Base-by-base conservation (phyloP, 2,888 invertebrate genomes). In the Xestia sexstrigata region DNA sequence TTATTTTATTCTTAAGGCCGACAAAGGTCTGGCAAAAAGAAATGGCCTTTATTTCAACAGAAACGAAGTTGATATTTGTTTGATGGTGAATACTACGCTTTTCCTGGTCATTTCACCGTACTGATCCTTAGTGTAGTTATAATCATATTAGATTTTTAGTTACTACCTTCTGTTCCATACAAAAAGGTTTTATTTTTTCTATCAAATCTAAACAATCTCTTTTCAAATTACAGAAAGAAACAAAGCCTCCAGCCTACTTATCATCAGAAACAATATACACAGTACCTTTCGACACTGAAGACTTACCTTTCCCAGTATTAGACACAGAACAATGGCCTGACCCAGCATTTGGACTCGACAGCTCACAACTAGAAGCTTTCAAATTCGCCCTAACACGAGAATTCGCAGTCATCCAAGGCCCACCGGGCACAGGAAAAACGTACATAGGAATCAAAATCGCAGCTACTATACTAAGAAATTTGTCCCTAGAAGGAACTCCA, bases 351-450 rank as follows among this genome's bases (percentile, higher is more conserved):
- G 93, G 94, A 55, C 93, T 98, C 5, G 98, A 98, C 91, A 91
- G 95, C 11, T 97, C 97, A 1, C 99, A 99, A 93, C 93, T 97
- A 79, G 91, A 93, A 58, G 98, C 99, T 0, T 97, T 97, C 88
- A 96, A 97, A 86, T 96, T 97, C 52, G 98, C 98, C 0, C 90
- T 99, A 4, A 97, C 97, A 0, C 96, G 97, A 89, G 98, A 98
- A 93, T 97, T 99, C 84, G 97, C 97, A 0, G 97, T 98, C 0
- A 98, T 99, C 81, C 99, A 99, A 96, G 99, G 99, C 0, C 99
- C 99, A 0, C 99, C 99, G 0, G 99, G 99, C 4, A 99, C 99
- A 0, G 99, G 99, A 0, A 99, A 99, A 96, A 98, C 99, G 0
- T 98, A 97, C 92, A 93, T 99, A 80, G 98, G 98, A 0, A 94